phyloP scores from a whole-genome alignment of 2,797 vertebrate genomes.

The Lutjanus argentimaculatus region DNA sequence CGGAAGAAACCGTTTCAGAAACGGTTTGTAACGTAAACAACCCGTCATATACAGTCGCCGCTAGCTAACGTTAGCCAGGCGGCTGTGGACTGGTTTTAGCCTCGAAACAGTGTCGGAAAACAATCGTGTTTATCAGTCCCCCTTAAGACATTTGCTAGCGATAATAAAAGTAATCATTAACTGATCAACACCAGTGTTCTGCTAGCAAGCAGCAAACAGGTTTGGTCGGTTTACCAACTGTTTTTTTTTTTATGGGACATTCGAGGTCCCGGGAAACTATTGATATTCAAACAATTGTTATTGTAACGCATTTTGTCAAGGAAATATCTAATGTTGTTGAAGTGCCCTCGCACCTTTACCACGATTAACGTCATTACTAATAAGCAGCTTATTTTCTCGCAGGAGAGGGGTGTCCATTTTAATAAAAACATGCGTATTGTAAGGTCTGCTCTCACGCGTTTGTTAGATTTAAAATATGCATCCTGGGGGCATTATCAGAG shows the following conservation, averaged over 20 bases:
- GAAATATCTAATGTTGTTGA: neutral
- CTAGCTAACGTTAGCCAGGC: constrained; percentile 14
- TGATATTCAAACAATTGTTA: neutral
- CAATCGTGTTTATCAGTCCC: accelerated
- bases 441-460: neutral
- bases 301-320: neutral
- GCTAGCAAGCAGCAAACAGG: neutral
- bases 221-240: neutral
- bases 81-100: constrained; percentile 10
- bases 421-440: neutral
- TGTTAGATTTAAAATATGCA: neutral
- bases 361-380: neutral
- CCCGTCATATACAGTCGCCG: no score
- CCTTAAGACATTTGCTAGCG: accelerated
- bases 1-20: accelerated
- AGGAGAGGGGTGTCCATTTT: neutral
- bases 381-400: neutral
- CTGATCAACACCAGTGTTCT: accelerated
- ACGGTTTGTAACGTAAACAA: neutral
- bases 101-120: neutral
- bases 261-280: constrained; percentile 16
- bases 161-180: neutral
- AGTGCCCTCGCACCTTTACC: neutral
- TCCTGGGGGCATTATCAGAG: neutral
- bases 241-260: neutral